Percentiles rank a stretch among this genome's conserved stretches.
phyloP scores from a whole-genome alignment of 2,888 invertebrate genomes.

The Falcaria lacertinaria region DNA sequence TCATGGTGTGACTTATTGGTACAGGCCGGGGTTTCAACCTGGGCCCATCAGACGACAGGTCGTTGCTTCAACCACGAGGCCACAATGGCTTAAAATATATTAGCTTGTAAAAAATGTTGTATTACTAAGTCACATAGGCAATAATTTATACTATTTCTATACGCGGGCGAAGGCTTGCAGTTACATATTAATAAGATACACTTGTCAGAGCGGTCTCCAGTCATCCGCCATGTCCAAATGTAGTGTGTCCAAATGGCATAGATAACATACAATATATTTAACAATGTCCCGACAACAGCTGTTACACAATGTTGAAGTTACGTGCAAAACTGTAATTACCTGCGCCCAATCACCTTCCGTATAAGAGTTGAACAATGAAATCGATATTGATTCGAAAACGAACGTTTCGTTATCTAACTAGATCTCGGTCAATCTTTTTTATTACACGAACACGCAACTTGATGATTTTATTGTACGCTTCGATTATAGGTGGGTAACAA shows the following conservation, averaged over 20 bases:
- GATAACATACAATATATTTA: conserved; percentile 12
- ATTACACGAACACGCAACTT: conserved; percentile 60
- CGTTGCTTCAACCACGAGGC: no score
- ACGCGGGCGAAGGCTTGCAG: no score
- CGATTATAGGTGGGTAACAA: conserved; percentile 7
- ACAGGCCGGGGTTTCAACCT: no score
- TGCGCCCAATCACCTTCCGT: conserved; percentile 59
- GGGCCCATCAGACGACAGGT: no score
- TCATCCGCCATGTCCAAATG: no score
- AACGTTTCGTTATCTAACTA: conserved; percentile 48
- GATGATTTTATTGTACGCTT: conserved; percentile 39
- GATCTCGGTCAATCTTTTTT: conserved; percentile 69
- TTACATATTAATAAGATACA: no score
- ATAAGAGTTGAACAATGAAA: conserved; percentile 66
- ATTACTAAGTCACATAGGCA: no score
- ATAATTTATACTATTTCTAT: no score
- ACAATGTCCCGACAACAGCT: conserved; percentile 42
- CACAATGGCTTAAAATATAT: no score
- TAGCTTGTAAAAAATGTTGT: no score
- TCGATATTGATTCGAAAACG: conserved; percentile 62
- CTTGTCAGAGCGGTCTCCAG: no score
- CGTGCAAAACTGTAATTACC: conserved; percentile 66
- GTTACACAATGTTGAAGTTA: conserved; percentile 60
- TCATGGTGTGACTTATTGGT: no score
- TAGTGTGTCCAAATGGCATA: conserved; percentile 23